Base-by-base conservation (phyloP, 2,113 vertebrate species). In the Bufo gargarizans region DNA sequence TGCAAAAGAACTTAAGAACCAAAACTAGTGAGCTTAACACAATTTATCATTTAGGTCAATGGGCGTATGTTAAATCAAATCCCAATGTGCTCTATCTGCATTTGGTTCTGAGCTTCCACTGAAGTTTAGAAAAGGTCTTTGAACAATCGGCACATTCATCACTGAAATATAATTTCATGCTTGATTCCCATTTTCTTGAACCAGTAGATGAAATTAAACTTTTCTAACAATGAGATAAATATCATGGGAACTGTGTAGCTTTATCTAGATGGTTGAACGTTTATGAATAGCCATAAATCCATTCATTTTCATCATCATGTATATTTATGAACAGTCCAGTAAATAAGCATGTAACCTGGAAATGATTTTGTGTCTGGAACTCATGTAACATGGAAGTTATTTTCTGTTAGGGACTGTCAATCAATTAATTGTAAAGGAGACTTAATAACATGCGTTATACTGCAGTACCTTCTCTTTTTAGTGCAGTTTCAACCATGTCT, bases 61-160 rank as follows among this genome's bases (percentile, higher is more conserved):
- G 45, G 65, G 80, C 20, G 65, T 49, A 61, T 71, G 58, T 77
- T 83, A 61, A 82, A 77, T 76, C 76, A 77, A 78, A 55, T 49
- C 58, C 55, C 71, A 65, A 12, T 77, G 80, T 88, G 79, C n/a
- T 63, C 78, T 87, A 81, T 72, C 43, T 87, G 58, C 43, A 78
- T 82, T 74, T 78, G 74, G 17, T 82, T 65, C 58, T 77, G 71
- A 47, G 49, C 56, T 84, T 83, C 45, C 14, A 77, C 59, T 84
- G 72, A 50, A 78, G 72, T 78, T 45, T 78, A 77, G 63, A 77
- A 69, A 65, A 89, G 82, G 71, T 61, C 50, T 77, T 63, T 33
- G 50, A 50, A 83, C 85, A 90, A 93, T 85, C 86, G 43, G 90
- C 77, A 82, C 86, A 89, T 91, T 91, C 88, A 92, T 91, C 89